These are phyloP conservation scores for Maconellicoccus hirsutus DNA, from an alignment of 1,140 invertebrate species.

Conservation along the genomic window DNA sequence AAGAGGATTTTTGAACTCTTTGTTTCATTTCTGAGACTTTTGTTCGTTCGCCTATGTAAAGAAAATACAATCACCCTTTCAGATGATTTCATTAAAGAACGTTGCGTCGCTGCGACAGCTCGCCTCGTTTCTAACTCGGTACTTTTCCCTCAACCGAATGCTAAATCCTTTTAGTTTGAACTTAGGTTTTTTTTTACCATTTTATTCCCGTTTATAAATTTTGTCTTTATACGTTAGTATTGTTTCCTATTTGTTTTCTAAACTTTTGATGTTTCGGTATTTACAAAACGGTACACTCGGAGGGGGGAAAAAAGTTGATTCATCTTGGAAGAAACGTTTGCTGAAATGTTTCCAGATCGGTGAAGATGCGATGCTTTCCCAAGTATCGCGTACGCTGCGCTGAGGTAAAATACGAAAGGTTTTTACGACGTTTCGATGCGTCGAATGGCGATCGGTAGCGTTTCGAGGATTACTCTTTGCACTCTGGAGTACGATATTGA, in stretches of 20 bases:
- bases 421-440: too few species aligned
- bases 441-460: too few species aligned
- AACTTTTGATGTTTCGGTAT: constrained; percentile 9
- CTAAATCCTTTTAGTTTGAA: constrained; percentile 20
- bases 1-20: constrained; percentile 13
- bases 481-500: too few species aligned
- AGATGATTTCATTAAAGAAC: constrained; percentile 19
- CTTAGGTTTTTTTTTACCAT: neutral
- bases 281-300: neutral
- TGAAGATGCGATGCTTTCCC: neutral
- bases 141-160: neutral
- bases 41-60: constrained; percentile 17
- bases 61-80: constrained; percentile 22
- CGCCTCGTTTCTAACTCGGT: neutral
- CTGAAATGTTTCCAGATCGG: constrained; percentile 7
- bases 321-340: neutral
- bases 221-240: constrained; percentile 9
- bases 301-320: constrained; percentile 1
- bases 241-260: constrained; percentile 1
- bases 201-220: constrained; percentile 12
- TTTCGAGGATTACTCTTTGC: too few species aligned
- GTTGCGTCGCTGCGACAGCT: neutral
- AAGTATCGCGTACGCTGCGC: too few species aligned
- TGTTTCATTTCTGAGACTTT: constrained; percentile 10
- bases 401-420: too few species aligned